Percentiles rank a stretch among this genome's conserved stretches.
phyloP scores from a whole-genome alignment of 2,113 vertebrate genomes.

The Nannobrachium achirus region DNA sequence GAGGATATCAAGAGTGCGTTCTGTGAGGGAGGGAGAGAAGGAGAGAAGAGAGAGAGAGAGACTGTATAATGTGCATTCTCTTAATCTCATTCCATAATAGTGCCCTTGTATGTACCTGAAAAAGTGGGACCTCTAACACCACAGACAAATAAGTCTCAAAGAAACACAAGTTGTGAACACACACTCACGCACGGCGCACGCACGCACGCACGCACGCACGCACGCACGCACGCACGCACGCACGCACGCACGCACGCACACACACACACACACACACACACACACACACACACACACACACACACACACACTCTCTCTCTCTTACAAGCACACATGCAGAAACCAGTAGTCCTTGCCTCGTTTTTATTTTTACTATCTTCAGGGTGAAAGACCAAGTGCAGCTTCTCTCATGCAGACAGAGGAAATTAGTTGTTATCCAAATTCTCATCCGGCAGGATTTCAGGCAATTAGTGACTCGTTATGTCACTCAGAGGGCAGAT shows the following conservation, averaged over 20 bases:
- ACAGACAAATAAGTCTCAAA: too few species aligned
- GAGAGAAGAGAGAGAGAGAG: too few species aligned
- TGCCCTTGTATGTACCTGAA: too few species aligned
- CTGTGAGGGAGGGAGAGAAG: too few species aligned
- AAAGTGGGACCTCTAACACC: constrained; percentile 12
- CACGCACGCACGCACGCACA: not conserved
- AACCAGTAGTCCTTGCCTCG: not conserved
- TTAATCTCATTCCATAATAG: too few species aligned
- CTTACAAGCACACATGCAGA: not conserved
- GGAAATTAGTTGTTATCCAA: constrained; percentile 3
- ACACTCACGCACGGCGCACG: not conserved
- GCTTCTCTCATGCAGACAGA: not conserved
- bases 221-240: not conserved
- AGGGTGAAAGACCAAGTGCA: not conserved
- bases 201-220: not conserved
- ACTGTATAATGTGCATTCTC: too few species aligned
- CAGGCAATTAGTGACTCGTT: not conserved
- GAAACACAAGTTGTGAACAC: not conserved
- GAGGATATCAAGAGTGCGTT: constrained; percentile 30
- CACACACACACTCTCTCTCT: constrained; percentile 1
- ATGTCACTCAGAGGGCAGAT: not conserved
- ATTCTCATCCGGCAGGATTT: not conserved
- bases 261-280: not conserved
- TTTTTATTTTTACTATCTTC: not conserved
- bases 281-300: constrained; percentile 7